A percentile compares a stretch with the other conserved stretches of the same genome.
Conservation (phyloP, 2,797 vertebrate species). For the Champsocephalus esox region DNA sequence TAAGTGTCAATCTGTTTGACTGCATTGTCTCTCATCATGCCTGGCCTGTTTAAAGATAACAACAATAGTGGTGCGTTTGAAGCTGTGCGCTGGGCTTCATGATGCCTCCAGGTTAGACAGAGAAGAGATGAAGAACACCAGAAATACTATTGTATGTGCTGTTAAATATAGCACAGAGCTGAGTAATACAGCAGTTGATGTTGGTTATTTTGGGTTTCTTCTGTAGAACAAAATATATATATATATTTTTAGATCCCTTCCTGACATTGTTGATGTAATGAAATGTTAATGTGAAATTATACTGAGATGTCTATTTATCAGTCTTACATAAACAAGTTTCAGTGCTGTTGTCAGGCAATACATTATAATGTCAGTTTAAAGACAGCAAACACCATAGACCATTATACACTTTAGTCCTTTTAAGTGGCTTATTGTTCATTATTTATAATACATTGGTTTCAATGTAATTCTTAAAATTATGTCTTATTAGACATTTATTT, state of each 20-base stretch:
- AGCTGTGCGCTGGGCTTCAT: background rate
- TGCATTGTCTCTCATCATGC: constrained; percentile 33
- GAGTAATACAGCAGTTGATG: constrained; percentile 28
- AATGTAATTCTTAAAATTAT: background rate
- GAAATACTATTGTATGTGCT: constrained; percentile 33
- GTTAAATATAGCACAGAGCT: constrained; percentile 51
- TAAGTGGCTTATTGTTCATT: background rate
- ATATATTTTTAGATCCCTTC: constrained; percentile 7
- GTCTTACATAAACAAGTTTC: constrained; percentile 29
- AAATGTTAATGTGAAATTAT: constrained; percentile 17
- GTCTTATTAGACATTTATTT: background rate
- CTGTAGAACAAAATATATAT: constrained; percentile 1
- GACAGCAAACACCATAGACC: background rate
- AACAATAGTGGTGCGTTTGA: constrained; percentile 32
- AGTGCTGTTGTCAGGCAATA: background rate
- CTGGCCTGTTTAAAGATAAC: constrained; percentile 18
- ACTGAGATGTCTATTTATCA: constrained; percentile 18
- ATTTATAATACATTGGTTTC: background rate
- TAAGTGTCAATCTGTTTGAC: constrained; percentile 67
- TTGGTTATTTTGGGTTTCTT: constrained; percentile 20
- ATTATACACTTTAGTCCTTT: background rate
- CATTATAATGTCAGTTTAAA: background rate
- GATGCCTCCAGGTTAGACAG: constrained; percentile 5
- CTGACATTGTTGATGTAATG: background rate
- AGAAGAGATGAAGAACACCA: constrained; percentile 38